Conservation (phyloP, 2,888 invertebrate species). For the Graphium colonna region DNA sequence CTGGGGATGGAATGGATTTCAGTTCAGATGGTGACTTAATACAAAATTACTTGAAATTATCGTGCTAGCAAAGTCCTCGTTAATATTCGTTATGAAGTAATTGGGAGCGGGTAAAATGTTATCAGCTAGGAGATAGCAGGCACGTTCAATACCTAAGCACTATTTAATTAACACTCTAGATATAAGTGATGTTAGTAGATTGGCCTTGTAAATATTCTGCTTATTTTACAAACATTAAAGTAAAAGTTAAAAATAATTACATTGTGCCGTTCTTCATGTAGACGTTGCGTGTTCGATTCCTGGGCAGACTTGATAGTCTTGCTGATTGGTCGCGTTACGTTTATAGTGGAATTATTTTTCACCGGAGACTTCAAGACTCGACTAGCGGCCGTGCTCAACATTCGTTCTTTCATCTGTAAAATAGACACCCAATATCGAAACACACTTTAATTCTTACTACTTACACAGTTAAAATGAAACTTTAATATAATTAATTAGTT, state of each 20-base stretch:
- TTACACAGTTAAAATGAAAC: too few species aligned
- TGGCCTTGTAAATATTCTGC: too few species aligned
- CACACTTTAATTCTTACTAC: too few species aligned
- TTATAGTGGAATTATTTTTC: constrained; percentile 40
- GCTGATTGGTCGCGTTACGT: constrained; percentile 36
- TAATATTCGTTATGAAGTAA: neutral
- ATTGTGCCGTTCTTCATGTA: constrained; percentile 14
- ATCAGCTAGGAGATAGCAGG: neutral
- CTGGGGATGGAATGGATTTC: too few species aligned
- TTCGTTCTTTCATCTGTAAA: constrained; percentile 66
- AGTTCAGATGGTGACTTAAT: too few species aligned
- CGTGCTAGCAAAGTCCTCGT: too few species aligned
- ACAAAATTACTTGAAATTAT: too few species aligned
- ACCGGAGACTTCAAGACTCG: constrained; percentile 56
- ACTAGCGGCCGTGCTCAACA: constrained; percentile 58
- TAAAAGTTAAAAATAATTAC: constrained; percentile 19
- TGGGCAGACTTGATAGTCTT: constrained; percentile 35
- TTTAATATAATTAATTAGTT: too few species aligned
- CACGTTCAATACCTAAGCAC: neutral
- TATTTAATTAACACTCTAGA: too few species aligned
- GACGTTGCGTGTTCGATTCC: neutral
- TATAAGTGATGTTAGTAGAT: too few species aligned
- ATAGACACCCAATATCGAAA: too few species aligned
- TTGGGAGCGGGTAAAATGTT: constrained; percentile 9
- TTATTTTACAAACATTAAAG: too few species aligned